Conservation (phyloP, 2,888 invertebrate genomes). For the Microchrysa polita region DNA sequence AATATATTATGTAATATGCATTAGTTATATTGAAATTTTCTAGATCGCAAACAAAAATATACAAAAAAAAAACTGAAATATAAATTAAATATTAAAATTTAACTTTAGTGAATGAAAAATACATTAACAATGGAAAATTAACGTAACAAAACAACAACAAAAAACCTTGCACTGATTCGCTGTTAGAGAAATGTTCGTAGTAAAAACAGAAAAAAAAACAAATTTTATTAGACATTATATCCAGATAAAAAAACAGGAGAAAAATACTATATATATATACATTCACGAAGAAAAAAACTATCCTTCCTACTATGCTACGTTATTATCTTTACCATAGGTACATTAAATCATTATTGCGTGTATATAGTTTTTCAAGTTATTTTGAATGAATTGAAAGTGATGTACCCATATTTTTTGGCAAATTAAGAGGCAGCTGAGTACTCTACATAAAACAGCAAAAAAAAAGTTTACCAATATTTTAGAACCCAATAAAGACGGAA, state of each 20-base stretch:
- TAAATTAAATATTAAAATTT: slow-evolving; percentile 12
- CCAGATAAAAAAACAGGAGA: slow-evolving; percentile 54
- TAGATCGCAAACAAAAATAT: slow-evolving; percentile 18
- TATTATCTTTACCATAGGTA: too few relatives aligned
- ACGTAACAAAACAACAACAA: slow-evolving; percentile 15
- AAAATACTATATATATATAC: slow-evolving; percentile 50
- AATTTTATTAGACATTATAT: slow-evolving; percentile 55
- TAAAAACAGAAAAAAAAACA: slow-evolving; percentile 56
- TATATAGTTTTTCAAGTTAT: neutral
- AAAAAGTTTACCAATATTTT: too few relatives aligned
- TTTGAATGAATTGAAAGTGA: neutral
- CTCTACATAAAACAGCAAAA: too few relatives aligned
- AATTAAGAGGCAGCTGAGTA: too few relatives aligned
- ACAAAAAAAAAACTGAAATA: neutral
- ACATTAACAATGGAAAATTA: slow-evolving; percentile 19
- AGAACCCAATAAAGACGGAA: neutral
- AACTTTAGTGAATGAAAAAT: slow-evolving; percentile 23
- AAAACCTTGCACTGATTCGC: slow-evolving; percentile 40
- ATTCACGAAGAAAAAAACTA: slow-evolving; percentile 45
- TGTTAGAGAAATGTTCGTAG: slow-evolving; percentile 48
- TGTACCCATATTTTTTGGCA: neutral
- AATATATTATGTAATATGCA: neutral
- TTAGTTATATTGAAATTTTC: slow-evolving; percentile 31
- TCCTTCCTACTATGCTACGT: neutral
- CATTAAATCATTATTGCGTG: too few relatives aligned